Evolutionary conservation across 2,797 vertebrate genomes (phyloP).

Genomic region (Enteromius anoplus): DNA sequence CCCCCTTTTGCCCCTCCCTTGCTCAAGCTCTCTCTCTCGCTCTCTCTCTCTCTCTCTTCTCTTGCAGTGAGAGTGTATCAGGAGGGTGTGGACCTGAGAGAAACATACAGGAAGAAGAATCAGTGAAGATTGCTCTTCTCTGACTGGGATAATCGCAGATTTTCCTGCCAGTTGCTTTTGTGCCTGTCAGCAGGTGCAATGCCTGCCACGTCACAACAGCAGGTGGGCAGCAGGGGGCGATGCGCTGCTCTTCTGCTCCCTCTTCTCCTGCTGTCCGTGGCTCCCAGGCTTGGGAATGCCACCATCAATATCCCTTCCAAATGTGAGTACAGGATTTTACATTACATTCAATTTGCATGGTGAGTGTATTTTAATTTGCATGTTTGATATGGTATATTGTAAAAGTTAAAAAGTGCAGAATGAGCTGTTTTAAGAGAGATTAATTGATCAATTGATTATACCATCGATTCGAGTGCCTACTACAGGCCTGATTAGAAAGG

Average conservation of each 20-base stretch:
- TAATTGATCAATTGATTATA: conserved; percentile 75
- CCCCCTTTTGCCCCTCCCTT: conserved; percentile 42
- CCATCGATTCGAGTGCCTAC: conserved; percentile 73
- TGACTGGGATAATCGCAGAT: conserved; percentile 47
- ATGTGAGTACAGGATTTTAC: conserved; percentile 76
- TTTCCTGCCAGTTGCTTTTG: conserved; percentile 55
- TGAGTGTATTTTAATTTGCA: conserved; percentile 16
- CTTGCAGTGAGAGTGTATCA: conserved; percentile 70
- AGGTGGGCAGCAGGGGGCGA: conserved; percentile 79
- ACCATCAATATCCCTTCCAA: conserved; percentile 78
- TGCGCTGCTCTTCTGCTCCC: conserved; percentile 65
- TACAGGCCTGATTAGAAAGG: conserved; percentile 66
- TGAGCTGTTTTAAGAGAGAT: conserved; percentile 35
- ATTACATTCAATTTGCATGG: conserved; percentile 15
- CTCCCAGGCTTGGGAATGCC: conserved; percentile 66
- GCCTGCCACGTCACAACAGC: conserved; percentile 77
- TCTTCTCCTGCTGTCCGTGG: conserved; percentile 68
- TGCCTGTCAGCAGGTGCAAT: conserved; percentile 78
- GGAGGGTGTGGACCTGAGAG: conserved; percentile 70
- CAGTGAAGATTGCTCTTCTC: conserved; percentile 55
- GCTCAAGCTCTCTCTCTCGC: conserved; percentile 27
- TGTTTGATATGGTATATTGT: neutral
- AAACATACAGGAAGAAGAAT: conserved; percentile 47
- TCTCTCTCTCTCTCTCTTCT: conserved; percentile 57
- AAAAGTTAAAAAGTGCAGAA: conserved; percentile 14